Percentiles rank a stretch among this genome's conserved stretches.
phyloP scores from a whole-genome alignment of 2,797 vertebrate genomes.

The Parauchenoglanis punctatus region DNA sequence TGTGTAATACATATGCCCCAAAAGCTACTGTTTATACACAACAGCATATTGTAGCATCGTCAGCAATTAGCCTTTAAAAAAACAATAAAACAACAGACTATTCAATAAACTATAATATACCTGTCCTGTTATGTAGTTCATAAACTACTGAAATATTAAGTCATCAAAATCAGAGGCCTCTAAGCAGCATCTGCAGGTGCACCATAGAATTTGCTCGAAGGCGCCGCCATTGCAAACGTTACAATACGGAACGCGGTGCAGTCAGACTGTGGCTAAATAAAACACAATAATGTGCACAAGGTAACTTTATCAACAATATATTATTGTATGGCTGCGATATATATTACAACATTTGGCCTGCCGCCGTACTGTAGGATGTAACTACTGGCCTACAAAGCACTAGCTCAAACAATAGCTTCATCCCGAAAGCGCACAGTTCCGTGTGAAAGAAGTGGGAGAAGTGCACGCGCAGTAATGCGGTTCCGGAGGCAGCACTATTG shows the following conservation, averaged over 20 bases:
- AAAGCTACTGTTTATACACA: background rate
- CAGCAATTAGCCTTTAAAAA: no score
- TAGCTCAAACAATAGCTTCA: background rate
- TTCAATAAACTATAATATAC: background rate
- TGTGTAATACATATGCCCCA: background rate
- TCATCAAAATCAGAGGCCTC: background rate
- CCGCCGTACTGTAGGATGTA: background rate
- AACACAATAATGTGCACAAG: background rate
- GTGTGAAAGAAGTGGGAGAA: background rate
- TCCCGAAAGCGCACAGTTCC: background rate
- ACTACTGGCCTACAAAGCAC: background rate
- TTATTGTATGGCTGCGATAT: background rate
- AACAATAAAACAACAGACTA: no score
- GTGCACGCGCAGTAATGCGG: no score
- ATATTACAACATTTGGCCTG: background rate
- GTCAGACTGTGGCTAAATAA: background rate
- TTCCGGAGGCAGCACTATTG: background rate
- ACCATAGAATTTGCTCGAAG: slow-evolving; percentile 84
- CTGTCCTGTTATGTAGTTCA: background rate
- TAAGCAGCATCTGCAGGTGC: slow-evolving; percentile 73
- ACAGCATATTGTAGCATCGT: background rate
- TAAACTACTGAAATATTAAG: background rate
- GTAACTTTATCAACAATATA: background rate
- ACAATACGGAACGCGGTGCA: background rate
- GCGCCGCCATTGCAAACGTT: slow-evolving; percentile 67